A percentile compares a stretch with the other conserved stretches of the same genome.
Conservation (phyloP, 2,113 vertebrate species). For the Pygoscelis antarcticus region DNA sequence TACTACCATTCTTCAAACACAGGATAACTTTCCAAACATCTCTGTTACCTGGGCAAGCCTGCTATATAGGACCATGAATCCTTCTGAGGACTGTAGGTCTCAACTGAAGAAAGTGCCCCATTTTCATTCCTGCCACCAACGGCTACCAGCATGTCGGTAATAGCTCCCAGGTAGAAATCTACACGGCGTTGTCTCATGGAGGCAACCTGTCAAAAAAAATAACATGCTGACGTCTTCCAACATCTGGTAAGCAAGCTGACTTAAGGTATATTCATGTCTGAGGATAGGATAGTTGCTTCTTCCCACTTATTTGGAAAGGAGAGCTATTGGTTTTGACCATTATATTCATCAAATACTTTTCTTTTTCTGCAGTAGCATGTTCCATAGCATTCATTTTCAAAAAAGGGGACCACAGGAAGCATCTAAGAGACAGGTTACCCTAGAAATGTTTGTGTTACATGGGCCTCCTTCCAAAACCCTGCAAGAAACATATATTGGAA, state of each 20-base stretch:
- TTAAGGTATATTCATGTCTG: neutral
- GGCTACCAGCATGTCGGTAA: slow-evolving; percentile 87
- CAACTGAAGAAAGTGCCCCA: slow-evolving; percentile 88
- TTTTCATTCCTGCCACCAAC: slow-evolving; percentile 92
- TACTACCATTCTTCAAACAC: neutral
- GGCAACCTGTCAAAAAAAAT: slow-evolving; percentile 76
- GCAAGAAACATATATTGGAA: neutral
- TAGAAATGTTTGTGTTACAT: neutral
- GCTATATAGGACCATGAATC: slow-evolving; percentile 91
- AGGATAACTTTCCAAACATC: neutral
- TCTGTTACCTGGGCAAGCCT: slow-evolving; percentile 84
- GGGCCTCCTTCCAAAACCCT: neutral
- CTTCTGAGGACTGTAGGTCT: slow-evolving; percentile 87
- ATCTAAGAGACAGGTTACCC: neutral
- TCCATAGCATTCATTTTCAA: neutral
- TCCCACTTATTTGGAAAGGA: neutral
- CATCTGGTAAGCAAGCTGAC: neutral
- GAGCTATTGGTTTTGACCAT: neutral
- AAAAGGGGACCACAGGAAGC: neutral
- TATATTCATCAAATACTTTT: neutral
- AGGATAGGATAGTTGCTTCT: neutral
- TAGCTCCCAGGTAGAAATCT: slow-evolving; percentile 90
- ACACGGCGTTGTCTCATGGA: slow-evolving; percentile 91
- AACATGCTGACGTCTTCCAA: neutral
- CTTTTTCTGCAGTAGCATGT: neutral